Conservation (phyloP, 2,113 vertebrate genomes). For the Pantherophis guttatus region DNA sequence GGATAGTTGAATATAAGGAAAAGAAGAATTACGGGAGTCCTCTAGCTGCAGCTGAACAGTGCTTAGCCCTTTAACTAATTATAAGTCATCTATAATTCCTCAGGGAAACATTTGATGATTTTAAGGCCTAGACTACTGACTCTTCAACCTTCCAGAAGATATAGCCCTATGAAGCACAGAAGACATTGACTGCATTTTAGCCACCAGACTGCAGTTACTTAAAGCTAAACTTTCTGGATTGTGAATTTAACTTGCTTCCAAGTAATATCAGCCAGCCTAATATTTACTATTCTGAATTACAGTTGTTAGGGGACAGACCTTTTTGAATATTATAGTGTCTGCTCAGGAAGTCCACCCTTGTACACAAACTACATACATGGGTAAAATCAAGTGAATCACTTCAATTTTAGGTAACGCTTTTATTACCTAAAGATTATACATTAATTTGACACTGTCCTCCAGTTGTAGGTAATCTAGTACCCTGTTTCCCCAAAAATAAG, state of each 20-base stretch:
- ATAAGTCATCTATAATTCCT: not conserved
- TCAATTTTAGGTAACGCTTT: not conserved
- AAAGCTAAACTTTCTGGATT: not conserved
- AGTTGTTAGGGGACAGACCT: not conserved
- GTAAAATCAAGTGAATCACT: not conserved
- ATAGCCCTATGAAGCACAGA: constrained; percentile 23
- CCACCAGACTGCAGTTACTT: not conserved
- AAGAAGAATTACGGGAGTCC: constrained; percentile 19
- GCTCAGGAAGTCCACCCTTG: not conserved
- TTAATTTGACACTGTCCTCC: not conserved
- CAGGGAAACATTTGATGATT: constrained; percentile 4
- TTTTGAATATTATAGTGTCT: not conserved
- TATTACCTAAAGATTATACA: not conserved
- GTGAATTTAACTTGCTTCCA: not conserved
- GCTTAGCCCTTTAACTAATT: constrained; percentile 3
- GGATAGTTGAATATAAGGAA: not conserved
- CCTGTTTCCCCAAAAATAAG: too few species aligned
- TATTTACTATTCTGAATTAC: not conserved
- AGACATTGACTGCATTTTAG: not conserved
- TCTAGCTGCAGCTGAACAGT: not conserved
- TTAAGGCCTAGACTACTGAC: constrained; percentile 17
- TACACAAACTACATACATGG: too few species aligned
- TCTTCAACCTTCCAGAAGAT: constrained; percentile 23
- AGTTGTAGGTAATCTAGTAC: not conserved
- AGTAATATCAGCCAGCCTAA: not conserved